Base-by-base conservation (phyloP, 2,113 vertebrate species). In the Thamnaconus septentrionalis region DNA sequence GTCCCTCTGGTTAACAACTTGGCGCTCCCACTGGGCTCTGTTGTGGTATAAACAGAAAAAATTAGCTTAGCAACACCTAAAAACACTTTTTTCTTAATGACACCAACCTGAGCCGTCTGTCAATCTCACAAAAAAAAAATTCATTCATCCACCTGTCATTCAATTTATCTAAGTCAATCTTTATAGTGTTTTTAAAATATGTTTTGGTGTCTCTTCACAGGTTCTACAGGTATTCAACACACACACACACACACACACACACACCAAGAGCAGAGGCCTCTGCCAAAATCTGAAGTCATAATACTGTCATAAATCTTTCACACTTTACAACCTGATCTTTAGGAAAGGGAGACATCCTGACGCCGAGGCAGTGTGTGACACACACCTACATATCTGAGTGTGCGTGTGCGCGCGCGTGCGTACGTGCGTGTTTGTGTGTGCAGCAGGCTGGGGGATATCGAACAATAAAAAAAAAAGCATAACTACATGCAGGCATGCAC, bases 341-440 rank as follows among this genome's bases (percentile, higher is more conserved):
- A 63, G 60, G 80, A 83, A 56, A 85, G 12, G 53, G 86, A 91
- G 90, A 92, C 91, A 87, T 69, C 10, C 64, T 83, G 91, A 91
- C 90, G 89, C 89, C 91, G 11, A 53, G 63, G 53, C 64, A 8
- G 47, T 7, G 41, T 63, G 80, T 83, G 83, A 80, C 82, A 84
- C 84, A 87, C 41, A 56, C 76, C 76, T 79, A 64, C 79, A 69
- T 76, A 78, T 7, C 5, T 45, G 18, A 31, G 18, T 31, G 18
- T 31, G 18, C 18, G 18, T 31, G 18, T 11, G 48, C 48, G n/a
- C 62, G 51, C 78, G 51, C 47, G 3, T 45, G 12, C 42, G n/a
- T 39, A 48, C 5, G 1, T 12, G 48, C 10, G 7, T 31, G 61
- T 53, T 3, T 39, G 42, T 56, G 31, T 10, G 41, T 10, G 9